Percentiles rank a stretch among this genome's conserved stretches.
Evolutionary conservation across 2,113 vertebrate genomes (phyloP).

Genomic region (Probosciger aterrimus): DNA sequence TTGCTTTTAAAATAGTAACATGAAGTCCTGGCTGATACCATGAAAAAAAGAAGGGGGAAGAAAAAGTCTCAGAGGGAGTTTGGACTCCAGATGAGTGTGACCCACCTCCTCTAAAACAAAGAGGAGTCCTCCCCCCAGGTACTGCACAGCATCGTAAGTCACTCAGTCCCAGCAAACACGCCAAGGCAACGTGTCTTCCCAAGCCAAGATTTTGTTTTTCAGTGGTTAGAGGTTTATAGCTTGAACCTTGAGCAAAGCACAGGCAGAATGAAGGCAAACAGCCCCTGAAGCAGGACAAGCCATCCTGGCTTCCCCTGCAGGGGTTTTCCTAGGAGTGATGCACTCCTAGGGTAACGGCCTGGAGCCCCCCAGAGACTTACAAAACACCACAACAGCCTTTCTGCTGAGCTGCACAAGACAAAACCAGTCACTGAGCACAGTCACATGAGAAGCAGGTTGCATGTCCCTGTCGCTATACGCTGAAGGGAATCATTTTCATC

Average conservation of each 20-base stretch:
- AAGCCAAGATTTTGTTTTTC: not conserved
- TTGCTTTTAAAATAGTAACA: slow-evolving; percentile 57
- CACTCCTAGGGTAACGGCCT: rapidly evolving
- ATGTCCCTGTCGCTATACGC: not conserved
- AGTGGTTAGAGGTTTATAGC: not conserved
- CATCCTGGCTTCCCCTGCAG: not conserved
- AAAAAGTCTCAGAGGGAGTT: not conserved
- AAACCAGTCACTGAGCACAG: not conserved
- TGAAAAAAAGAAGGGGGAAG: not conserved
- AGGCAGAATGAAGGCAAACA: not conserved
- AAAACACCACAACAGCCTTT: not conserved
- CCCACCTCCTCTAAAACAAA: slow-evolving; percentile 20
- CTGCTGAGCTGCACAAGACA: not conserved
- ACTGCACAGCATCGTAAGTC: not conserved
- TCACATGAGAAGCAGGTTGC: rapidly evolving
- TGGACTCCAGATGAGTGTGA: not conserved
- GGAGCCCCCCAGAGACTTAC: not conserved
- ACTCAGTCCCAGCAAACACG: not conserved
- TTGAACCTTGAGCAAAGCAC: slow-evolving; percentile 1
- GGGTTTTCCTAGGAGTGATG: not conserved
- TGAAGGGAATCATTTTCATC: not conserved
- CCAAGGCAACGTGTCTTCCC: not conserved
- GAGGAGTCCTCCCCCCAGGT: not conserved
- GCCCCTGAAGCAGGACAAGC: not conserved
- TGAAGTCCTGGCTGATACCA: not conserved